Evolutionary conservation across 2,888 invertebrate species (phyloP).

Genomic region (Zygogramma bicolorata): DNA sequence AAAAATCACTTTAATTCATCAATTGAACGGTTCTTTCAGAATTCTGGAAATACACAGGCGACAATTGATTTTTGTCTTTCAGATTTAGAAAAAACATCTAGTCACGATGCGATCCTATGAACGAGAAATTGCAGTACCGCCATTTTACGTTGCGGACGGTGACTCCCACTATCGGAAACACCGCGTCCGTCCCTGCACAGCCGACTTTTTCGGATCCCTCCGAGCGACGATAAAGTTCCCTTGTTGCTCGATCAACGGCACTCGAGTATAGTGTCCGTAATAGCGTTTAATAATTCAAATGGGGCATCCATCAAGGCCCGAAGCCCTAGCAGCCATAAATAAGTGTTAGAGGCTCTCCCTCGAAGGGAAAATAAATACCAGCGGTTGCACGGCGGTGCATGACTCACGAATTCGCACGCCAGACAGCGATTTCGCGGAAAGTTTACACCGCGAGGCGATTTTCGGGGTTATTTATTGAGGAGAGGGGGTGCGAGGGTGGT

Average conservation of each 20-base stretch:
- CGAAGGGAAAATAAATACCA: not conserved
- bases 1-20: too few relatives aligned
- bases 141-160: too few relatives aligned
- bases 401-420: conserved; percentile 12
- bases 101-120: too few relatives aligned
- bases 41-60: too few relatives aligned
- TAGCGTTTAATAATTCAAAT: conserved; percentile 39
- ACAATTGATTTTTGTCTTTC: too few relatives aligned
- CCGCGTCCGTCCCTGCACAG: not conserved
- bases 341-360: conserved; percentile 26
- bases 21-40: too few relatives aligned
- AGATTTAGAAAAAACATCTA: too few relatives aligned
- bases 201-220: not conserved
- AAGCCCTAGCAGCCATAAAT: conserved; percentile 31
- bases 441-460: conserved; percentile 11
- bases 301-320: conserved; percentile 29
- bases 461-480: conserved; percentile 3
- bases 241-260: not conserved
- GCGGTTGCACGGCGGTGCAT: conserved; percentile 17
- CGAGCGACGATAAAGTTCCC: not conserved
- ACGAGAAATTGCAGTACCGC: too few relatives aligned
- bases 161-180: not conserved
- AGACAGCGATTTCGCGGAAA: conserved; percentile 16
- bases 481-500: not conserved
- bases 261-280: conserved; percentile 16